phyloP scores from a whole-genome alignment of 2,888 invertebrate species.

The Thecocarcelia acutangulata region DNA sequence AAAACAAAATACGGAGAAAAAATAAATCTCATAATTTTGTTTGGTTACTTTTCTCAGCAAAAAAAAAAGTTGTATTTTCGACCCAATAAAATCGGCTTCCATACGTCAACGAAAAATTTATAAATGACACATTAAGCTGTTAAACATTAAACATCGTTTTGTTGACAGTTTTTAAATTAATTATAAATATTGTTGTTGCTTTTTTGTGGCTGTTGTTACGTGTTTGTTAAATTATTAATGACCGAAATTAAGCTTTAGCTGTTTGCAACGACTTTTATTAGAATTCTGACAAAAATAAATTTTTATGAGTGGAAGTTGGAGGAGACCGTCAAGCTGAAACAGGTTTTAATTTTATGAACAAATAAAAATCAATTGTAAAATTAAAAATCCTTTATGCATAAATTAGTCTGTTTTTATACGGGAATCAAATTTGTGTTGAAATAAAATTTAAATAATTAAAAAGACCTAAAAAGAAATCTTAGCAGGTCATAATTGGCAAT shows the following conservation, averaged over 20 bases:
- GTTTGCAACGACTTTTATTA: constrained; percentile 30
- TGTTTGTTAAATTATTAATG: constrained; percentile 43
- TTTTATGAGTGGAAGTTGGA: neutral
- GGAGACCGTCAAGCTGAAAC: neutral
- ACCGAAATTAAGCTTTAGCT: constrained; percentile 30
- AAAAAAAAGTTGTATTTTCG: constrained; percentile 22
- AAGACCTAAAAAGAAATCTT: too few species aligned
- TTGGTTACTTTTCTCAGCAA: neutral
- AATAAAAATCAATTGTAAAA: constrained; percentile 35
- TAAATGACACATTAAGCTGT: constrained; percentile 69
- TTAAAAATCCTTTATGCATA: constrained; percentile 24
- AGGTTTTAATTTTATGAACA: constrained; percentile 1
- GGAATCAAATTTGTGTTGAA: neutral
- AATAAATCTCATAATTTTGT: neutral
- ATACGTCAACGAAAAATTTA: constrained; percentile 61
- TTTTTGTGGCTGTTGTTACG: constrained; percentile 25
- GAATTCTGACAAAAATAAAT: constrained; percentile 17
- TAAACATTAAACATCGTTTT: constrained; percentile 67
- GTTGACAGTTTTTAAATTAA: constrained; percentile 70
- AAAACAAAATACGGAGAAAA: too few species aligned
- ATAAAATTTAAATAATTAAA: too few species aligned
- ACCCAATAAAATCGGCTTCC: constrained; percentile 62
- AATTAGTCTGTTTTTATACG: neutral
- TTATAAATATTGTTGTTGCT: constrained; percentile 49
- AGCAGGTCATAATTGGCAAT: too few species aligned